phyloP scores from a whole-genome alignment of 1,140 invertebrate species.

The Dinothrombium tinctorium region DNA sequence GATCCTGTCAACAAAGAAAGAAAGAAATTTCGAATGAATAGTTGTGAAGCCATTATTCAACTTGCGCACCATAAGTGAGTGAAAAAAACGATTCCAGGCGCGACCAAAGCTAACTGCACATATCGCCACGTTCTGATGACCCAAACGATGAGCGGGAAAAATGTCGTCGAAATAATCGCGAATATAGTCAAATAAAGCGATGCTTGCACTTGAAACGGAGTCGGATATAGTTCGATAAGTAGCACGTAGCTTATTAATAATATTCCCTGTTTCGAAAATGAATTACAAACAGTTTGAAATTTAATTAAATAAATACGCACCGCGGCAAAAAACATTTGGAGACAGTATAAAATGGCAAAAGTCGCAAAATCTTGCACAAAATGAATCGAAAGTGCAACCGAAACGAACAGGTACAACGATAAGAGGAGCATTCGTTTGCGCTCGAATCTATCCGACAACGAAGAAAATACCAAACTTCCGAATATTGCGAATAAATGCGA shows the following conservation, averaged over 20 bases:
- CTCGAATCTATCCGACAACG: conserved; percentile 27
- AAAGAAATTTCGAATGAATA: no score
- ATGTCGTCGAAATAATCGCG: background rate
- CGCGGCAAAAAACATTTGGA: conserved; percentile 27
- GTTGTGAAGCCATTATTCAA: background rate
- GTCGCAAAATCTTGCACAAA: conserved; percentile 22
- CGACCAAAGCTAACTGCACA: conserved; percentile 23
- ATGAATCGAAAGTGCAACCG: conserved; percentile 25
- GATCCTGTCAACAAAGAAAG: background rate
- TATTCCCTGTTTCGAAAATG: conserved; percentile 15
- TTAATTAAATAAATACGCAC: conserved; percentile 16
- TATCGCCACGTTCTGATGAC: conserved; percentile 25
- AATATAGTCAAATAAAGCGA: conserved; percentile 17
- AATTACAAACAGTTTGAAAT: background rate
- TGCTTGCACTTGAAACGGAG: conserved; percentile 24
- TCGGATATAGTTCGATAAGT: conserved; percentile 28
- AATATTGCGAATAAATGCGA: conserved; percentile 28
- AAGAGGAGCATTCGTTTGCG: conserved; percentile 24
- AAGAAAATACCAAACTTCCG: conserved; percentile 28
- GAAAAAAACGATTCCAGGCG: conserved; percentile 23
- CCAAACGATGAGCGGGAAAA: conserved; percentile 12
- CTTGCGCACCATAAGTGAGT: conserved; percentile 20
- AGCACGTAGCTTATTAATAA: conserved; percentile 21
- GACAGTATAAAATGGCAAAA: conserved; percentile 24
- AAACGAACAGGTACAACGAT: conserved; percentile 8